These are phyloP conservation scores for Palaemon carinicauda DNA, from an alignment of 1,140 invertebrate species.

Conservation along the genomic window DNA sequence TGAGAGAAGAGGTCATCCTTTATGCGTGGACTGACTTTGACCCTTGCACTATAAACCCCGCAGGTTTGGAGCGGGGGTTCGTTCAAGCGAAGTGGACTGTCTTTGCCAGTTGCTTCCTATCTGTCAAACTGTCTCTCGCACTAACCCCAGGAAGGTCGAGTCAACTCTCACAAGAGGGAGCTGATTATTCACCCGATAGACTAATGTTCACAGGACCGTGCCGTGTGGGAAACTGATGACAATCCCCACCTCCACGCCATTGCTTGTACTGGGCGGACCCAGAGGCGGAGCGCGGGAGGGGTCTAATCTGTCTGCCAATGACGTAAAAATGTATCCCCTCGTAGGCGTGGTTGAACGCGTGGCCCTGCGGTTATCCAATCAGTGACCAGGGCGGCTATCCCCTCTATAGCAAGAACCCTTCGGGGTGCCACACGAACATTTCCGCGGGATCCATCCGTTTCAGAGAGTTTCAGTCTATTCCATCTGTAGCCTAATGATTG, in stretches of 20 bases:
- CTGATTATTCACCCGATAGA: background rate
- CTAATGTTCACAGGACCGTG: background rate
- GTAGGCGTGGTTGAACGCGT: background rate
- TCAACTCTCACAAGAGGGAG: background rate
- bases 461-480: background rate
- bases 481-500: background rate
- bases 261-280: slow-evolving; percentile 20
- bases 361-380: slow-evolving; percentile 41
- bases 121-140: too few relatives aligned
- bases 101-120: too few relatives aligned
- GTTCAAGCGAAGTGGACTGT: too few relatives aligned
- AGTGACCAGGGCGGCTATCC: slow-evolving; percentile 31
- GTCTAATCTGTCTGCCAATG: background rate
- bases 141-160: too few relatives aligned
- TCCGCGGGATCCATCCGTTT: background rate
- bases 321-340: background rate
- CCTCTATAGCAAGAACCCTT: slow-evolving; percentile 6
- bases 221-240: slow-evolving; percentile 11
- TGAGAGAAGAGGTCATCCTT: background rate
- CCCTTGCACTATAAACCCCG: too few relatives aligned
- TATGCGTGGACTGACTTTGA: too few relatives aligned
- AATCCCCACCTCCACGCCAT: slow-evolving; percentile 3
- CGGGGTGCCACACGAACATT: background rate
- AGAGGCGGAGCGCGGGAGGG: slow-evolving; percentile 18
- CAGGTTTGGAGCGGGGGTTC: too few relatives aligned